Percentiles rank a stretch among this genome's conserved stretches.
These are phyloP conservation scores for Tinamus major DNA, from an alignment of 2,797 vertebrate genomes.

Conservation along the genomic window DNA sequence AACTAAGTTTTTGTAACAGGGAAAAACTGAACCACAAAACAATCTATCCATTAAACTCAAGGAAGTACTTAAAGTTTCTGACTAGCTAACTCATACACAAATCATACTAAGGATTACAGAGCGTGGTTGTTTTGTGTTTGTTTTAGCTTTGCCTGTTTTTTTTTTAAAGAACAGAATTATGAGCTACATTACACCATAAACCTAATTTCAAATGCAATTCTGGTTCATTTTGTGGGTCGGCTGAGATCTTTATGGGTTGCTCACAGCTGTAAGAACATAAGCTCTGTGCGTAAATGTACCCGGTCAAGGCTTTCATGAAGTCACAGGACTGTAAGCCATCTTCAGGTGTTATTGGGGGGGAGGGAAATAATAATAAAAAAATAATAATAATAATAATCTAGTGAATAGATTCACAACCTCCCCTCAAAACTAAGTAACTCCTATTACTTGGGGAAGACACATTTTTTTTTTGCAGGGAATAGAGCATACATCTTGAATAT, in stretches of 20 bases:
- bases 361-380: no score
- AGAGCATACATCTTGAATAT: neutral
- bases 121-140: no score
- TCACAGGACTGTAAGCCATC: neutral
- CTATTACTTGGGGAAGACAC: neutral
- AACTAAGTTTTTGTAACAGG: neutral
- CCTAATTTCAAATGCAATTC: neutral
- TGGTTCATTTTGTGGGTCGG: neutral
- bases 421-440: neutral
- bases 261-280: neutral
- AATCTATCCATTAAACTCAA: rapidly evolving
- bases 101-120: neutral
- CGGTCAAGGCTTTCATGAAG: neutral
- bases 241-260: neutral
- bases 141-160: neutral
- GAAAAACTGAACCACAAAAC: neutral
- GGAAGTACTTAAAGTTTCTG: neutral
- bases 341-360: neutral
- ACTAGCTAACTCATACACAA: neutral
- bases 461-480: neutral
- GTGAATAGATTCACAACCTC: neutral
- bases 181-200: neutral
- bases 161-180: neutral
- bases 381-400: neutral
- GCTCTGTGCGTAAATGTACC: neutral